Conservation (phyloP, 2,113 vertebrate genomes). For the Porphyrio hochstetteri region DNA sequence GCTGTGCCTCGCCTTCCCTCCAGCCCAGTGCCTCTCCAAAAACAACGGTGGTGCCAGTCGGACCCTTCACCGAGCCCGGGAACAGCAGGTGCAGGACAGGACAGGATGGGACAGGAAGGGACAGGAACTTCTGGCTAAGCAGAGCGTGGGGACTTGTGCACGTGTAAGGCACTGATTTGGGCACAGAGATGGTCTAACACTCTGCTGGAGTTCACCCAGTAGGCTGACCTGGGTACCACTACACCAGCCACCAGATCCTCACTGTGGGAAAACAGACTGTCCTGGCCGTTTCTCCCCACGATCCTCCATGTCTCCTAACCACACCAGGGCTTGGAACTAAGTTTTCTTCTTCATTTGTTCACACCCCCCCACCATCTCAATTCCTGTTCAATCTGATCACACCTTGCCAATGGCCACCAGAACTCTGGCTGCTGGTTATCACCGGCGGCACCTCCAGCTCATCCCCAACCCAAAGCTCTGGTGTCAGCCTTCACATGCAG, state of each 20-base stretch:
- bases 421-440: neutral
- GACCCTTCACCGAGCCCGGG: neutral
- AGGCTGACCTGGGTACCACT: neutral
- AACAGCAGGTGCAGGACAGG: neutral
- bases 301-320: neutral
- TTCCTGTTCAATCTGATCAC: neutral
- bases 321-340: neutral
- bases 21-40: neutral
- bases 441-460: neutral
- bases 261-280: neutral
- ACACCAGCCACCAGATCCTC: rapidly evolving
- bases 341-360: neutral
- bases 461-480: neutral
- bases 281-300: neutral
- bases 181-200: neutral
- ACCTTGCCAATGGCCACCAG: neutral
- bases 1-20: rapidly evolving
- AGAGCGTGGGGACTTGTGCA: neutral
- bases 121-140: neutral
- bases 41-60: neutral
- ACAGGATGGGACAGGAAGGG: neutral
- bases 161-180: neutral
- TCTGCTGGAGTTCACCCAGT: neutral
- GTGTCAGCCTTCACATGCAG: rapidly evolving
- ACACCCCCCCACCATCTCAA: neutral